Conservation (phyloP, 2,113 vertebrate genomes). For the Paracanthobrama guichenoti region DNA sequence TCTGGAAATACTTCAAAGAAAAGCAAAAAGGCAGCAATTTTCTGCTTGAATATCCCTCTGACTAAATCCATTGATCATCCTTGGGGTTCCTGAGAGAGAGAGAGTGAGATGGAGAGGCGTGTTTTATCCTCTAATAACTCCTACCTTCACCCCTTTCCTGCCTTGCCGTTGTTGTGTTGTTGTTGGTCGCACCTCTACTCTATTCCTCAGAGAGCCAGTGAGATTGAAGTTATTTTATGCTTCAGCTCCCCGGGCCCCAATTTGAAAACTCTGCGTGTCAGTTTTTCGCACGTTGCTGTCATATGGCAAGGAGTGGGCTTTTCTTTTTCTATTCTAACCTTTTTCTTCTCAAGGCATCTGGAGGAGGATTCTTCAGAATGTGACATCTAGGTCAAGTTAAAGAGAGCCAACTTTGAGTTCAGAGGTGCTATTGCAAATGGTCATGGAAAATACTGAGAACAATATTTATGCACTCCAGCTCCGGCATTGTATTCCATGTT, state of each 20-base stretch:
- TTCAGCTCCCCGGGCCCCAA: constrained; percentile 95
- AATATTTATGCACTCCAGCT: constrained; percentile 31
- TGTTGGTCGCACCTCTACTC: constrained; percentile 89
- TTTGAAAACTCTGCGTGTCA: constrained; percentile 98
- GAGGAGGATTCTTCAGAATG: constrained; percentile 65
- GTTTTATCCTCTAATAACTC: constrained; percentile 99
- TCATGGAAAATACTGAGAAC: constrained; percentile 39
- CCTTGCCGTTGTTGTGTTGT: constrained; percentile 89
- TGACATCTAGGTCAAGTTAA: constrained; percentile 71
- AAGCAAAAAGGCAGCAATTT: constrained; percentile 97
- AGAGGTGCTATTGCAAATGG: constrained; percentile 38
- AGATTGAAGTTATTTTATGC: constrained; percentile 99
- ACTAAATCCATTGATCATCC: constrained; percentile 99
- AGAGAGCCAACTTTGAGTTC: constrained; percentile 58
- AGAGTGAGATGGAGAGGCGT: constrained; percentile 85
- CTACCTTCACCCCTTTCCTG: constrained; percentile 92
- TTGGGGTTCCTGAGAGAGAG: constrained; percentile 89
- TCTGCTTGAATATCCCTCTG: constrained; percentile 99
- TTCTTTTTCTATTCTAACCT: constrained; percentile 32
- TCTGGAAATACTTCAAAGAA: constrained; percentile 90
- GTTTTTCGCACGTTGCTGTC: constrained; percentile 97
- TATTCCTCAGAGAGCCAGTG: constrained; percentile 92
- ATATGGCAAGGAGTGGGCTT: constrained; percentile 76
- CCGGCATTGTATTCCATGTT: not conserved
- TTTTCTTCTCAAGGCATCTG: constrained; percentile 64